These are phyloP conservation scores for Oreortyx pictus DNA, from an alignment of 2,797 vertebrate genomes.

Conservation along the genomic window DNA sequence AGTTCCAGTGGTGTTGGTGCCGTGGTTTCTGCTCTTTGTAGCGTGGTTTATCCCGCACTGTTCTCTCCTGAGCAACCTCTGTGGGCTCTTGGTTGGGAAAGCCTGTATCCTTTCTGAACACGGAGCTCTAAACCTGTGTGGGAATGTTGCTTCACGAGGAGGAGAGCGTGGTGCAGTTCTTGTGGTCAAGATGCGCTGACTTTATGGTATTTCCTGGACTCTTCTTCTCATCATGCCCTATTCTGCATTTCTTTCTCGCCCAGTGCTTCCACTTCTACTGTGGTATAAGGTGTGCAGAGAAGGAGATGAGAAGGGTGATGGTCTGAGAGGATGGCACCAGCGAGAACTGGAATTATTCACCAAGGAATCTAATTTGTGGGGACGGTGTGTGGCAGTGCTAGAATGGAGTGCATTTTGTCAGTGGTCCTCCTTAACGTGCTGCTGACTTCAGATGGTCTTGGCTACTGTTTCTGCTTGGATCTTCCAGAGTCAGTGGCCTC, in stretches of 20 bases:
- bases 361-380: background rate
- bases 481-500: constrained; percentile 63
- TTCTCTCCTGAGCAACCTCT: constrained; percentile 76
- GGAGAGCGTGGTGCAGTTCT: fast-evolving
- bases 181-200: fast-evolving
- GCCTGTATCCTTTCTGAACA: constrained; percentile 79
- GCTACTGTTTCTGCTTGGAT: constrained; percentile 78
- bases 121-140: fast-evolving
- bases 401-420: background rate
- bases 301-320: fast-evolving
- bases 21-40: constrained; percentile 69
- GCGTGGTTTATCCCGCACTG: constrained; percentile 76
- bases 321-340: background rate
- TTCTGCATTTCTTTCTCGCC: background rate
- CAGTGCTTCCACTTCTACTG: fast-evolving
- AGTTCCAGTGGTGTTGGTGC: constrained; percentile 73
- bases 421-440: constrained; percentile 47
- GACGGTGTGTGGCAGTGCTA: background rate
- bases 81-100: constrained; percentile 75
- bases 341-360: background rate
- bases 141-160: fast-evolving
- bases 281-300: background rate
- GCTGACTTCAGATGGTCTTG: constrained; percentile 76
- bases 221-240: background rate
- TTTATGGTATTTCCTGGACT: background rate